Evolutionary conservation across 2,797 vertebrate species (phyloP).

Genomic region (Acipenser transmontanus): DNA sequence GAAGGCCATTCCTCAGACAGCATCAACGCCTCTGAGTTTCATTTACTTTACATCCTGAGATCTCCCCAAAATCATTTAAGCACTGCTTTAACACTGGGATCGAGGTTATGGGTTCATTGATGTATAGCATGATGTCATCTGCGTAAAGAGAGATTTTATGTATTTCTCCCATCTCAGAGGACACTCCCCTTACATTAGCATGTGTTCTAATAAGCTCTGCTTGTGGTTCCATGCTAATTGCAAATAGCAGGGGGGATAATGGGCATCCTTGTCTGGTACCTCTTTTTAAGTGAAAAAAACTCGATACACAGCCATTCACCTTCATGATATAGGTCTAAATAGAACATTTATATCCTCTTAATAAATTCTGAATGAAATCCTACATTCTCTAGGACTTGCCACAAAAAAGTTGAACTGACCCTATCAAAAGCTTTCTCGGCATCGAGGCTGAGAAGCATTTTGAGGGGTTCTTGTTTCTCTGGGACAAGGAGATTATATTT

Average conservation of each 20-base stretch:
- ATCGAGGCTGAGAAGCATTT: neutral
- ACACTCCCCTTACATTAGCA: neutral
- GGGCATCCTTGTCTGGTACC: conserved; percentile 13
- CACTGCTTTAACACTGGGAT: conserved; percentile 7
- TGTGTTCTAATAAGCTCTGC: conserved; percentile 11
- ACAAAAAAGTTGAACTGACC: conserved; percentile 11
- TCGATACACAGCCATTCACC: conserved; percentile 11
- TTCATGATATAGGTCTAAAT: neutral
- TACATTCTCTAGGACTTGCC: conserved; percentile 1
- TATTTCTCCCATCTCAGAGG: neutral
- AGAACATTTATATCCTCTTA: neutral
- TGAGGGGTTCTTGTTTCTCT: neutral
- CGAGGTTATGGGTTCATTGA: conserved; percentile 13
- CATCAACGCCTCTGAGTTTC: conserved; percentile 19
- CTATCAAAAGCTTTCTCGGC: conserved; percentile 6
- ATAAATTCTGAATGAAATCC: conserved; percentile 1
- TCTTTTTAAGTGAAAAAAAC: conserved; percentile 10
- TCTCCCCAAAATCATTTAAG: conserved; percentile 12
- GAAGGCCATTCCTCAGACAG: neutral
- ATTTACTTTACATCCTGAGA: conserved; percentile 12
- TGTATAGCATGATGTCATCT: conserved; percentile 16
- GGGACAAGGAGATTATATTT: conserved; percentile 9
- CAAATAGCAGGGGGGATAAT: conserved; percentile 11
- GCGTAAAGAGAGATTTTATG: conserved; percentile 12
- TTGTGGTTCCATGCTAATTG: conserved; percentile 16